These are phyloP conservation scores for Montipora foliosa DNA, from an alignment of 64 coral and sea anemone genomes.

Conservation along the genomic window DNA sequence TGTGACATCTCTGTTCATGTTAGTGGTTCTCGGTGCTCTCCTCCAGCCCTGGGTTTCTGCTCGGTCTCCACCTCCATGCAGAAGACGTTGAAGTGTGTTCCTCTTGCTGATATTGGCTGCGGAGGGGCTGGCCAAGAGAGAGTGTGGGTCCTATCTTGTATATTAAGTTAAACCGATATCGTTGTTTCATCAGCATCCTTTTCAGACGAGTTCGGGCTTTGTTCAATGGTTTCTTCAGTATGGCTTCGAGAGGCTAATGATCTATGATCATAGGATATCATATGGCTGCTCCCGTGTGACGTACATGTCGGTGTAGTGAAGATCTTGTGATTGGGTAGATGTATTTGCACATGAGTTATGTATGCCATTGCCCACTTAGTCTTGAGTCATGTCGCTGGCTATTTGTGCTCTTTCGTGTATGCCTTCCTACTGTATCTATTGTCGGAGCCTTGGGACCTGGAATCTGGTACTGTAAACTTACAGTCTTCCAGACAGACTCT, in stretches of 20 bases:
- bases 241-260: conserved; percentile 52
- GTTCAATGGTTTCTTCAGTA: conserved; percentile 24
- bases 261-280: not conserved
- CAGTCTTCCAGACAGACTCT: conserved; percentile 26
- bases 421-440: not conserved
- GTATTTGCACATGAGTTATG: no score
- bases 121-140: not conserved
- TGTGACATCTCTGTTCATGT: conserved; percentile 29
- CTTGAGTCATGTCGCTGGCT: not conserved
- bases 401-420: not conserved
- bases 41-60: conserved; percentile 47
- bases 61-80: not conserved
- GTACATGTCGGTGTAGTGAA: not conserved
- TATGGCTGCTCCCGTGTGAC: not conserved
- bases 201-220: conserved; percentile 10
- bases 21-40: conserved; percentile 48
- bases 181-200: conserved; percentile 56
- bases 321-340: not conserved
- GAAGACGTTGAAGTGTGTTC: not conserved
- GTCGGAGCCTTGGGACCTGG: not conserved
- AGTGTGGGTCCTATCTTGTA: not conserved
- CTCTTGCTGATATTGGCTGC: not conserved
- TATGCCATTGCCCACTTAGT: no score
- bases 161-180: conserved; percentile 17
- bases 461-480: not conserved